Conservation (phyloP, 2,888 invertebrate species). For the Alentia gelatinosa region DNA sequence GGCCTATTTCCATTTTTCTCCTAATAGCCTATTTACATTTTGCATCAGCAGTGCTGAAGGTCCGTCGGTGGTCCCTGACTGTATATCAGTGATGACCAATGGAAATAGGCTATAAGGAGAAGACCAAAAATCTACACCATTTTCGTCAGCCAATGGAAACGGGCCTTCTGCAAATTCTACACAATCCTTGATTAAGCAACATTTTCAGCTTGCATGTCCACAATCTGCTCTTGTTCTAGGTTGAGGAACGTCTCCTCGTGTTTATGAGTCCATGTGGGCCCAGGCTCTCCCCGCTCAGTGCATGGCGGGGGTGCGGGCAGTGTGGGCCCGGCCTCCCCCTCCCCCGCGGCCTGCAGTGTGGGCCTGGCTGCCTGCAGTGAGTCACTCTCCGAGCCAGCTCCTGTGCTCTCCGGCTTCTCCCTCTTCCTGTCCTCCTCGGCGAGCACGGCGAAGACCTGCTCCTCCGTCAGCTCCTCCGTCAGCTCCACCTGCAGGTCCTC, state of each 20-base stretch:
- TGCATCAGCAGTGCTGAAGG: no score
- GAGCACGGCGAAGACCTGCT: conserved; percentile 22
- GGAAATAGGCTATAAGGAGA: no score
- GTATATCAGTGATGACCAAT: no score
- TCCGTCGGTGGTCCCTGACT: no score
- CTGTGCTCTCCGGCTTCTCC: neutral
- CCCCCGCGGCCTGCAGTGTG: neutral
- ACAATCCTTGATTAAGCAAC: no score
- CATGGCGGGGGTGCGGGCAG: no score
- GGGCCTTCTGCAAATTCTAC: no score
- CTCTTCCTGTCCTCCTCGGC: neutral
- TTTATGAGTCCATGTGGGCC: neutral
- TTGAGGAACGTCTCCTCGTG: neutral
- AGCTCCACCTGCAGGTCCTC: conserved; percentile 11
- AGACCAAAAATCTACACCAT: no score
- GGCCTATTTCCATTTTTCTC: no score
- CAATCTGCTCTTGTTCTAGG: neutral
- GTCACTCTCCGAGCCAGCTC: neutral
- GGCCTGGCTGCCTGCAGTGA: neutral
- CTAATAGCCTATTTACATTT: no score
- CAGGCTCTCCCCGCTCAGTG: neutral
- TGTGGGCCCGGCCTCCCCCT: neutral
- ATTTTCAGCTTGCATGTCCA: neutral
- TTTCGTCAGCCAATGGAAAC: no score
- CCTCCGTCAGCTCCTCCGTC: conserved; percentile 20